Conservation (phyloP, 2,888 invertebrate genomes). For the Arge pagana region DNA sequence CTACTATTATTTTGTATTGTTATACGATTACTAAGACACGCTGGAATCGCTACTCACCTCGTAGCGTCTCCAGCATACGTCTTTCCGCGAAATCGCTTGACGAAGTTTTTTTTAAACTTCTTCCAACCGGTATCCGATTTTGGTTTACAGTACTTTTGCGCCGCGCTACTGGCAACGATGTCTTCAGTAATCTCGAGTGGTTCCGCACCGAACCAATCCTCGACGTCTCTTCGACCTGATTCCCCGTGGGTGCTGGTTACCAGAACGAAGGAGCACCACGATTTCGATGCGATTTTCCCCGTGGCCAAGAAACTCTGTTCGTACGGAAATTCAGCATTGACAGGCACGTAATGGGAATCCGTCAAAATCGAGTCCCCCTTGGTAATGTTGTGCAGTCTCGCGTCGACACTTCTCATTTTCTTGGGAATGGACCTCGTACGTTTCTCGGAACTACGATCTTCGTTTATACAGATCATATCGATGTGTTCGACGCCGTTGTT, state of each 20-base stretch:
- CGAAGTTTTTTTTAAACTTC: conserved; percentile 37
- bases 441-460: no score
- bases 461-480: no score
- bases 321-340: background rate
- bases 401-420: background rate
- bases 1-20: no score
- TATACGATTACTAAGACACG: no score
- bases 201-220: conserved; percentile 23
- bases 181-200: conserved; percentile 25
- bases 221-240: background rate
- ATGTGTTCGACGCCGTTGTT: no score
- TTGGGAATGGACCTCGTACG: no score
- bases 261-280: conserved; percentile 20
- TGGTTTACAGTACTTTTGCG: conserved; percentile 27
- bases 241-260: conserved; percentile 14
- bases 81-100: conserved; percentile 38
- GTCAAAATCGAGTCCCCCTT: conserved; percentile 13
- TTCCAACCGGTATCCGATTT: conserved; percentile 36
- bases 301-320: background rate
- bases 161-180: conserved; percentile 17
- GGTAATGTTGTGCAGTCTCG: background rate
- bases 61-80: conserved; percentile 32
- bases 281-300: conserved; percentile 10
- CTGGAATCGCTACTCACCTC: conserved; percentile 43
- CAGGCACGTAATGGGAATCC: background rate